phyloP scores from a whole-genome alignment of 2,113 vertebrate species.

The Mormyrus lacerda region DNA sequence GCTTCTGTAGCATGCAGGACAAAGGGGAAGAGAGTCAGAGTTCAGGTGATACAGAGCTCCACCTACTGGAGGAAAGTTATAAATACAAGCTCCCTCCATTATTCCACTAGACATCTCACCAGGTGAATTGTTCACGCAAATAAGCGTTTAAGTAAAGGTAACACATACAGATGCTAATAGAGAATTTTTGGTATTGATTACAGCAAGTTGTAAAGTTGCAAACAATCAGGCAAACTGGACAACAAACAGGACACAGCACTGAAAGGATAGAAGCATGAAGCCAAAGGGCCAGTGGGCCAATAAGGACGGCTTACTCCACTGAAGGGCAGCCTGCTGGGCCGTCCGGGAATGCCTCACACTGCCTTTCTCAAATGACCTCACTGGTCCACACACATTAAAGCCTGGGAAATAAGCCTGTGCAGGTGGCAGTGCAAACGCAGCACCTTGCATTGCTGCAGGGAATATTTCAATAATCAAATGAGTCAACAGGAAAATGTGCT shows the following conservation, averaged over 20 bases:
- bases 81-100: background rate
- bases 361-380: background rate
- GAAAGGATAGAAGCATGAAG: background rate
- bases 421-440: background rate
- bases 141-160: background rate
- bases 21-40: background rate
- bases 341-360: background rate
- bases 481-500: background rate
- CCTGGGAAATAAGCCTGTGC: background rate
- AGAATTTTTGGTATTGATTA: background rate
- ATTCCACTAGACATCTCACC: background rate
- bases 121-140: conserved; percentile 7
- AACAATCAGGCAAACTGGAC: background rate
- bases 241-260: conserved; percentile 8
- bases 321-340: background rate
- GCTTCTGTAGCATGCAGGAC: background rate
- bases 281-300: background rate
- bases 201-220: background rate
- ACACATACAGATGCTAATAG: background rate
- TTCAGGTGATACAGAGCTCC: conserved; percentile 22
- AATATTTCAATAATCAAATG: background rate
- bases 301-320: background rate
- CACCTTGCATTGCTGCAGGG: background rate
- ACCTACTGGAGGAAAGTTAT: conserved; percentile 17
- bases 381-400: background rate